Conservation (phyloP, 2,888 invertebrate genomes). For the Pristionchus entomophagus region DNA sequence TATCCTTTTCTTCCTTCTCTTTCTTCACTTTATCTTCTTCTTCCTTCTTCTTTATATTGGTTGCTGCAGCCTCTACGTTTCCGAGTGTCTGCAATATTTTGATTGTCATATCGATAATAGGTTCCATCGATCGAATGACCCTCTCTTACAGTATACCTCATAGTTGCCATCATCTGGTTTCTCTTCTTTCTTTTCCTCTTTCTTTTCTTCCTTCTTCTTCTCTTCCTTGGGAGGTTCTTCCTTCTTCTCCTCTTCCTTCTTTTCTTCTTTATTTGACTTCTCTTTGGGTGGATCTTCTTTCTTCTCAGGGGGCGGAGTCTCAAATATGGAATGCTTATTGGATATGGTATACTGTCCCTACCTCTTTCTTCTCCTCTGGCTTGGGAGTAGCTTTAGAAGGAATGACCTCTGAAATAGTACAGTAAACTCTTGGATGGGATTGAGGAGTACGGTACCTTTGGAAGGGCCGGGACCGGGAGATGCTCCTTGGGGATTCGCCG, state of each 20-base stretch:
- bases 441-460: not conserved
- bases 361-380: slow-evolving; percentile 5
- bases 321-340: not conserved
- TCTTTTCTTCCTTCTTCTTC: not conserved
- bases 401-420: not conserved
- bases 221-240: not conserved
- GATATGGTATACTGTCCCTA: not conserved
- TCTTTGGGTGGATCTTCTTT: not conserved
- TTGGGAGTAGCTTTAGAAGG: not conserved
- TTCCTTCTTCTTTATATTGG: not conserved
- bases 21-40: not conserved
- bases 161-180: slow-evolving; percentile 22
- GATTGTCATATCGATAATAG: not conserved
- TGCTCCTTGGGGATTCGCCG: not conserved
- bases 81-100: not conserved
- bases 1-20: not conserved
- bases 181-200: not conserved
- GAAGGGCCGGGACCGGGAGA: not conserved
- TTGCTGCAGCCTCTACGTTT: not conserved
- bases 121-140: too few relatives aligned
- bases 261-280: not conserved
- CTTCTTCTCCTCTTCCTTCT: slow-evolving; percentile 2
- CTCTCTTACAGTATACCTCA: not conserved
- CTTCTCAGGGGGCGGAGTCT: not conserved
- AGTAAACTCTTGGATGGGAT: too few relatives aligned